Percentiles rank a stretch among this genome's conserved stretches.
These are phyloP conservation scores for Formica exsecta DNA, from an alignment of 1,140 invertebrate genomes.

Conservation along the genomic window DNA sequence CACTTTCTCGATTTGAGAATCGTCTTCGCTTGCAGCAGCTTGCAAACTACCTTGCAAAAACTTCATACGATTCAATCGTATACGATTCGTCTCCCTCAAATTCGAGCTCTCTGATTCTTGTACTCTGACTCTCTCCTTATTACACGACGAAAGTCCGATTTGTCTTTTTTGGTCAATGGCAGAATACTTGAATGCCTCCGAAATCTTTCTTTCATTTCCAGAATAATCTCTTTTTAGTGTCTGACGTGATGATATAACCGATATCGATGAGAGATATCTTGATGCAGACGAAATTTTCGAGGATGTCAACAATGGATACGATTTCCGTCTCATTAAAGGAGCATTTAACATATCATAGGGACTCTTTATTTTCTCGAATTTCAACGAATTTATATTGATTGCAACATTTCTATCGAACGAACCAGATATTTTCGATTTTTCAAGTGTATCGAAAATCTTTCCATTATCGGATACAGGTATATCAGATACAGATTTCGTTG, in stretches of 20 bases:
- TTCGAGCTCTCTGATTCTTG: constrained; percentile 10
- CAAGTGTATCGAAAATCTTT: neutral
- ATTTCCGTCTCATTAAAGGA: constrained; percentile 14
- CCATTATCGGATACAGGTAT: neutral
- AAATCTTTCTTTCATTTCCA: neutral
- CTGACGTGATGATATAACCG: neutral
- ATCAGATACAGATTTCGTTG: neutral
- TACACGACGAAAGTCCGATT: neutral
- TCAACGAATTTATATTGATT: neutral
- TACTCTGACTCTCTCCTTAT: neutral
- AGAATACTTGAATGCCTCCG: neutral
- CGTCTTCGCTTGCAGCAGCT: neutral
- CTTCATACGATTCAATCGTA: constrained; percentile 59
- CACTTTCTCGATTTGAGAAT: neutral
- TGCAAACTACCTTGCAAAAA: constrained; percentile 47
- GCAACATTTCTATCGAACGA: neutral
- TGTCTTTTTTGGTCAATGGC: neutral
- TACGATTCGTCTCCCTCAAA: constrained; percentile 48
- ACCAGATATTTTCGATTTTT: neutral
- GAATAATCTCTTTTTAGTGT: neutral
- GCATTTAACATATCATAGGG: too few species aligned
- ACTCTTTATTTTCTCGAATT: constrained; percentile 20
- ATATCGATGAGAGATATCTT: neutral
- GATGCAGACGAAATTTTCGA: constrained; percentile 50
- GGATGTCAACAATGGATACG: constrained; percentile 43